Conservation (phyloP, 2,888 invertebrate species). For the Miltochrista miniata region DNA sequence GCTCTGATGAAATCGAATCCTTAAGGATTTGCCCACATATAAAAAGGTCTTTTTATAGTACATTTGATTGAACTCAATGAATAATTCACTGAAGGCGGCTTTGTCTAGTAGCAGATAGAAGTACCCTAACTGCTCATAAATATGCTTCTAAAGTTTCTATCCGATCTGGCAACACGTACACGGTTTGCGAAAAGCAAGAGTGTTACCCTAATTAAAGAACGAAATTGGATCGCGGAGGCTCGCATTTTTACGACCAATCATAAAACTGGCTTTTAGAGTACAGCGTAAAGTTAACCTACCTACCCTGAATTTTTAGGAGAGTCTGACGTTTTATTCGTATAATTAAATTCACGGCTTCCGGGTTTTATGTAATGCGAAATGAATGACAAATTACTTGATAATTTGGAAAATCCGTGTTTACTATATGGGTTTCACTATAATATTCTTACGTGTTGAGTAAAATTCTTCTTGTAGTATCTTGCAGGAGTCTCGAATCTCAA, state of each 20-base stretch:
- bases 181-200: slow-evolving; percentile 58
- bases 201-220: slow-evolving; percentile 73
- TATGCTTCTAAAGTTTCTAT: slow-evolving; percentile 5
- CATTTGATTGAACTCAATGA: not conserved
- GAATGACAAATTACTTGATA: slow-evolving; percentile 37
- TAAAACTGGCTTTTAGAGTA: slow-evolving; percentile 71
- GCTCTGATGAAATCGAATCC: no score
- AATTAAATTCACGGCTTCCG: slow-evolving; percentile 60
- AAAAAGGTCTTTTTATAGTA: not conserved
- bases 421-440: no score
- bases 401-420: slow-evolving; percentile 19
- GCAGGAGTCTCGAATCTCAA: no score
- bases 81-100: not conserved
- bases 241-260: slow-evolving; percentile 73
- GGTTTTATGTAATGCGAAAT: slow-evolving; percentile 47
- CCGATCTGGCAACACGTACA: slow-evolving; percentile 14
- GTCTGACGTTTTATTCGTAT: slow-evolving; percentile 55
- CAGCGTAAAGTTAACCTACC: slow-evolving; percentile 63
- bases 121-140: not conserved
- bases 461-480: no score
- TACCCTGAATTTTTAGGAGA: slow-evolving; percentile 60
- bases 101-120: not conserved
- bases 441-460: no score
- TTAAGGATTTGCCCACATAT: no score
- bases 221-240: slow-evolving; percentile 67